These are phyloP conservation scores for Chinchilla lanigera DNA, from an alignment of 2,113 vertebrate genomes.

Conservation along the genomic window DNA sequence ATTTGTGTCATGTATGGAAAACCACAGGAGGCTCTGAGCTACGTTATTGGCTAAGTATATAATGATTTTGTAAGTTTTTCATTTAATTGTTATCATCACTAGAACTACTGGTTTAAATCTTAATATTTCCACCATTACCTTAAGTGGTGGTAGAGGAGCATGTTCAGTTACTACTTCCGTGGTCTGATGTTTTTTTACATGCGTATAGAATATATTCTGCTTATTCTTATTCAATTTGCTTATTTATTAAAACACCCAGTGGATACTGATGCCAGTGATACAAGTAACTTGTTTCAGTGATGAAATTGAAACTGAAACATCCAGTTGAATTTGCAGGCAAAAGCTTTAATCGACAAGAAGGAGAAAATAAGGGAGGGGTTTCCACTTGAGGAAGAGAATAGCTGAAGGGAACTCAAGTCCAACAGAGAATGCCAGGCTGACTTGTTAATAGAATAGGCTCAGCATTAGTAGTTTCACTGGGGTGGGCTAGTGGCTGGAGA, in stretches of 20 bases:
- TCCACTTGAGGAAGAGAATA: neutral
- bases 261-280: neutral
- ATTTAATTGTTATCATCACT: neutral
- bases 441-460: neutral
- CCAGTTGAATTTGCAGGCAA: neutral
- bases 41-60: neutral
- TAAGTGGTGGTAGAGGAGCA: neutral
- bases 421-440: neutral
- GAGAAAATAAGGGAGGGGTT: neutral
- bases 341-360: neutral
- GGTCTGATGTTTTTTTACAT: neutral
- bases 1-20: neutral
- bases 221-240: neutral
- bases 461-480: neutral
- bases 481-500: neutral
- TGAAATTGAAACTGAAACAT: neutral
- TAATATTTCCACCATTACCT: neutral
- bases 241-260: neutral
- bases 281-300: neutral
- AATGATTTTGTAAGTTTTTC: neutral
- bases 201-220: neutral
- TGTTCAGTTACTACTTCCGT: neutral
- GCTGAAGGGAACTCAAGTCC: neutral
- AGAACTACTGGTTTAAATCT: neutral
- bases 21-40: neutral